phyloP scores from a whole-genome alignment of 2,113 vertebrate species.

The Datnioides undecimradiatus region DNA sequence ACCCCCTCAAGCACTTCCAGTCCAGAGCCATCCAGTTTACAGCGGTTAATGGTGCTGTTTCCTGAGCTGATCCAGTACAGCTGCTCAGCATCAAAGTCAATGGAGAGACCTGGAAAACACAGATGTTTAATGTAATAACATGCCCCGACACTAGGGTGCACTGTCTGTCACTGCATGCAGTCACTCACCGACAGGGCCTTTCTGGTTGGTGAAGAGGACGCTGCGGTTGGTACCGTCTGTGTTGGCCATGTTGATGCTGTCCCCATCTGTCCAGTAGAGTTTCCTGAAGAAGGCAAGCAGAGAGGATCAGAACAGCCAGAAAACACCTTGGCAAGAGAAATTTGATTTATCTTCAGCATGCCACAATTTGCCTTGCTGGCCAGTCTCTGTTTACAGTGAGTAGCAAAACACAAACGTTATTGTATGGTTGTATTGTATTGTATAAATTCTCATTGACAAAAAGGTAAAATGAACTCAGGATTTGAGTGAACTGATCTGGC shows the following conservation, averaged over 20 bases:
- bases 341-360: conserved; percentile 5
- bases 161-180: conserved; percentile 11
- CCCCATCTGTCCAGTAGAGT: conserved; percentile 97
- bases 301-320: conserved; percentile 6
- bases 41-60: conserved; percentile 93
- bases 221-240: conserved; percentile 93
- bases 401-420: neutral
- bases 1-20: conserved; percentile 88
- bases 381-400: too few relatives aligned
- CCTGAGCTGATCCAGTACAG: conserved; percentile 98
- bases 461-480: neutral
- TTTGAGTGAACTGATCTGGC: neutral
- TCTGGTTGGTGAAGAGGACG: conserved; percentile 92
- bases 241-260: conserved; percentile 96
- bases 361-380: neutral
- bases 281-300: conserved; percentile 83
- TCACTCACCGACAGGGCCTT: conserved; percentile 91
- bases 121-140: neutral
- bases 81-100: conserved; percentile 90
- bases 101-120: conserved; percentile 88
- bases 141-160: conserved; percentile 22
- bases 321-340: neutral
- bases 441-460: neutral
- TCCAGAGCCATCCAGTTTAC: conserved; percentile 89
- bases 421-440: neutral